These are phyloP conservation scores for Aplochiton taeniatus DNA, from an alignment of 2,797 vertebrate species.

Conservation along the genomic window DNA sequence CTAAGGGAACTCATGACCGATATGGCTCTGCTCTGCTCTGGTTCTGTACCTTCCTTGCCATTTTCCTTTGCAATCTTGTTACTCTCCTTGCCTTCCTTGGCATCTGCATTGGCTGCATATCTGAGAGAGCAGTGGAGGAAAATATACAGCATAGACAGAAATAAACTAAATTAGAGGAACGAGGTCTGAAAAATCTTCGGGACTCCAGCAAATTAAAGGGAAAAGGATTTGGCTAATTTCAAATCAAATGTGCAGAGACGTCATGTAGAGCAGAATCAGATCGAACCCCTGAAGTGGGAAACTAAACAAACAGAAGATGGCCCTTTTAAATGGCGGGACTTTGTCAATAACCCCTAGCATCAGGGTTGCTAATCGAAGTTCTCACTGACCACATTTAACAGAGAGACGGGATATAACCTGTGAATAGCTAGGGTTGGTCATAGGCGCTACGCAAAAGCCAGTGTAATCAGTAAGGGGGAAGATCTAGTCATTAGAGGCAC, in stretches of 20 bases:
- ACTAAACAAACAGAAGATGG: neutral
- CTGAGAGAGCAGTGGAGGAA: slow-evolving; percentile 56
- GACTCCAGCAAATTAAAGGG: slow-evolving; percentile 20
- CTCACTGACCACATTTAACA: no score
- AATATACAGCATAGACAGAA: slow-evolving; percentile 42
- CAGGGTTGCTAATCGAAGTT: neutral
- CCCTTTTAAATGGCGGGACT: neutral
- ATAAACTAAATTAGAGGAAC: slow-evolving; percentile 17
- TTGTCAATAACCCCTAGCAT: neutral
- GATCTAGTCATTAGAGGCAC: slow-evolving; percentile 62
- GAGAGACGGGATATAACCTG: no score
- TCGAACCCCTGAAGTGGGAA: neutral
- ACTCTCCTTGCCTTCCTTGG: slow-evolving; percentile 72
- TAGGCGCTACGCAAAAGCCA: neutral
- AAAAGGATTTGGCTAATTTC: slow-evolving; percentile 10
- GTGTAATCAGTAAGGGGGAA: slow-evolving; percentile 60
- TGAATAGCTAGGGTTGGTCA: neutral
- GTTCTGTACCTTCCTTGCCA: slow-evolving; percentile 78
- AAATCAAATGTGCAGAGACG: neutral
- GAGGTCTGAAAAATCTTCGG: slow-evolving; percentile 29
- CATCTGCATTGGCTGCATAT: slow-evolving; percentile 73
- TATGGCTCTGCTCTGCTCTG: slow-evolving; percentile 79
- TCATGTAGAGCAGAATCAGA: neutral
- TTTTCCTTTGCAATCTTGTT: slow-evolving; percentile 69
- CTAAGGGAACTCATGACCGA: slow-evolving; percentile 93